Evolutionary conservation across 2,797 vertebrate species (phyloP), one percentile per base, ranked within the genome.

Genomic region (Enteromius afrohamiltoni): DNA sequence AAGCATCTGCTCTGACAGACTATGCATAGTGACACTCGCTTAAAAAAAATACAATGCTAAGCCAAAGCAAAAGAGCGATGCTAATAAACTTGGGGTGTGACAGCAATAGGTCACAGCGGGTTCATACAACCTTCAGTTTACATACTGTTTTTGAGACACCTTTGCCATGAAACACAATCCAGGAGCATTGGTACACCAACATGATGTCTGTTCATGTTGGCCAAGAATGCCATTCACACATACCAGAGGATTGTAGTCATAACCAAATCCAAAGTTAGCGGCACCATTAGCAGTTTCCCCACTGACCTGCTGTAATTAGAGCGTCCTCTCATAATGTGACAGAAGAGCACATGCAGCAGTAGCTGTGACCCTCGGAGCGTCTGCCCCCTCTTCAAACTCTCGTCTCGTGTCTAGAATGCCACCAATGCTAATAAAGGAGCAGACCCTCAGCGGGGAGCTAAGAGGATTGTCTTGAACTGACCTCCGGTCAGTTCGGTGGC

Each of bases 371-470:
- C 75, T 68, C 45, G 47, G 65, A 73, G 83, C 31, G 77, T 78
- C 85, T 86, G 78, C 85, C 79, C 71, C 60, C 34, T 70, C 49
- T 78, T 86, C 58, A 84, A 85, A 71, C 86, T 37, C 65, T 67
- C 21, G 67, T 64, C 80, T 86, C 79, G 2, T 29, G 80, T 51
- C 82, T 83, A 85, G 85, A 80, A 85, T 86, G 77, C 84, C 71
- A 85, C 85, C 45, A 80, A 86, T 86, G 86, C 83, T 86, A 85
- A 87, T 82, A 69, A 83, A 37, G 70, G 77, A 75, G 77, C 79
- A 71, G 77, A 67, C 80, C 71, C 86, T 82, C 86, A 88, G 87
- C 74, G 73, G 86, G 87, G 84, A 85, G 87, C 80, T 80, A 60
- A 83, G 80, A 77, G 77, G 80, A 84, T 81, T 68, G 74, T 77